Conservation (phyloP, 2,888 invertebrate genomes). For the Pherbina coryleti region DNA sequence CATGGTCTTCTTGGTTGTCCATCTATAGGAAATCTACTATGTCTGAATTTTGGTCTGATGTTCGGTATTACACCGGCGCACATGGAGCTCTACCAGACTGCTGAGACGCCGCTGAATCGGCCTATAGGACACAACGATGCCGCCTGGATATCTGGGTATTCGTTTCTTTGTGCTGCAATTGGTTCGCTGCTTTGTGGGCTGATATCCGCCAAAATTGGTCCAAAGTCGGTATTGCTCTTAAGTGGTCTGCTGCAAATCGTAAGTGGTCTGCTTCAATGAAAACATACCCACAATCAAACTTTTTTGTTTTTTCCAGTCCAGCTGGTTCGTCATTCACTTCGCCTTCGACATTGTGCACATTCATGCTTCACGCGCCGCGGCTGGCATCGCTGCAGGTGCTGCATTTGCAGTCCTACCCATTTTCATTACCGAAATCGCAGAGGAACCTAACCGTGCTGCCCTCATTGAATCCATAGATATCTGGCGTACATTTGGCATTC, state of each 20-base stretch:
- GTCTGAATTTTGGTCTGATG: slow-evolving; percentile 63
- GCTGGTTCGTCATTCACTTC: slow-evolving; percentile 64
- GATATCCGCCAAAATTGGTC: slow-evolving; percentile 58
- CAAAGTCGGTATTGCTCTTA: slow-evolving; percentile 58
- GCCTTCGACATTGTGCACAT: slow-evolving; percentile 62
- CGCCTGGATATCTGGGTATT: slow-evolving; percentile 57
- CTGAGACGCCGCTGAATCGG: slow-evolving; percentile 53
- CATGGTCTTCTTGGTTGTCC: neutral
- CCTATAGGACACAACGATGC: slow-evolving; percentile 54
- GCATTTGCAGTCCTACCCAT: slow-evolving; percentile 61
- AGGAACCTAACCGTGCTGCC: slow-evolving; percentile 51
- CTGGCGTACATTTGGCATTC: slow-evolving; percentile 59
- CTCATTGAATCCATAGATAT: slow-evolving; percentile 57
- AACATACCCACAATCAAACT: neutral
- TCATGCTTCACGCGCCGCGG: slow-evolving; percentile 60
- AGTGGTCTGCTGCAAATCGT: slow-evolving; percentile 65
- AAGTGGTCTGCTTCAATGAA: slow-evolving; percentile 42
- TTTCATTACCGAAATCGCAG: slow-evolving; percentile 62
- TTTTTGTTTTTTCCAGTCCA: slow-evolving; percentile 50
- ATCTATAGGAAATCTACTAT: slow-evolving; percentile 58
- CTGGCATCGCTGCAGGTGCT: slow-evolving; percentile 61
- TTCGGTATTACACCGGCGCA: slow-evolving; percentile 65
- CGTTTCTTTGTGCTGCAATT: slow-evolving; percentile 60
- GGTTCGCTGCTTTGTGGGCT: slow-evolving; percentile 60
- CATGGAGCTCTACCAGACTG: slow-evolving; percentile 57